Base-by-base conservation (phyloP, 1,140 invertebrate species). In the Rhagoletis pomonella region DNA sequence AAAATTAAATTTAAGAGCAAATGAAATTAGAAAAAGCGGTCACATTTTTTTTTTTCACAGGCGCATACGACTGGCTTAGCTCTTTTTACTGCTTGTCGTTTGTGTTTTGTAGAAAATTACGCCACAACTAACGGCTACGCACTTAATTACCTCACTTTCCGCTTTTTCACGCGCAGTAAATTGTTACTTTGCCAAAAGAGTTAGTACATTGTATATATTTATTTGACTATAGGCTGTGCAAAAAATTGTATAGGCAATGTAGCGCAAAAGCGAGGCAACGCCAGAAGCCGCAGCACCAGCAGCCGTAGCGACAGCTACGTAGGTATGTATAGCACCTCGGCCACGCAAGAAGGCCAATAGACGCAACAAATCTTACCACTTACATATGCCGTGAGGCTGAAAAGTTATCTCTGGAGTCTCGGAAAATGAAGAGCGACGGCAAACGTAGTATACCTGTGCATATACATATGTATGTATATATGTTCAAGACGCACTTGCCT, bases 131-230 rank as follows among this genome's bases (percentile, higher is more conserved):
- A 81, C 73, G n/a, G 50, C 73, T 81, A 81, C 73, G 73, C 73
- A 81, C 73, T 81, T 81, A 81, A 81, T 81, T 81, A 81, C 73
- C 73, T 44, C 73, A 55, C 47, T 81, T 81, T 81, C 73, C 47
- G 73, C 73, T 81, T 81, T 81, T 81, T 55, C 73, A 55, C n/a
- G 73, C 50, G 47, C 73, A 17, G 44, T 55, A 29, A 81, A 81
- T n/a, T 81, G 55, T 81, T 47, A 17, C 73, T 50, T 81, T 55
- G 73, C 73, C 19, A 81, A 81, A 81, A 29, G 17, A 9, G 73
- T 14, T 69, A 17, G 17, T 50, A n/a, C 44, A 50, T 7, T n/a
- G 47, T 50, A n/a, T 4, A 6, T 29, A 29, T 29, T 29, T 29
- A 29, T 29, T 29, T 29, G 0, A 29, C 29, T 62, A 3, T 14